A percentile compares a stretch with the other conserved stretches of the same genome.
Evolutionary conservation across 2,797 vertebrate species (phyloP).

Genomic region (Ataeniobius toweri): DNA sequence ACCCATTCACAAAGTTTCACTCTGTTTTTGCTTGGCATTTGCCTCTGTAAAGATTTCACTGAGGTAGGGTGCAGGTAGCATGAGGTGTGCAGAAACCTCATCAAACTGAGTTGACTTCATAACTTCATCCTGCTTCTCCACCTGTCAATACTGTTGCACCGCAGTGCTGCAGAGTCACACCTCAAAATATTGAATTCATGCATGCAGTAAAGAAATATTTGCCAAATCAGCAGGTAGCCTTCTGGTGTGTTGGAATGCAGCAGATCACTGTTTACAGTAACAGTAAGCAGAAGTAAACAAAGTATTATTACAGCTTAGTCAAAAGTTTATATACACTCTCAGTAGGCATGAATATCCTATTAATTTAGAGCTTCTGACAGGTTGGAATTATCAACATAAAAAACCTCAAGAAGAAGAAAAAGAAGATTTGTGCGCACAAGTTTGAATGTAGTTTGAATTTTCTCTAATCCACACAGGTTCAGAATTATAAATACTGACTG

Average conservation of each 20-base stretch:
- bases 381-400: constrained; percentile 5
- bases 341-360: neutral
- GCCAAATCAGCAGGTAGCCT: neutral
- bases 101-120: constrained; percentile 4
- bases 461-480: neutral
- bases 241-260: neutral
- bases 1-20: neutral
- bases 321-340: neutral
- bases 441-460: neutral
- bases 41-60: neutral
- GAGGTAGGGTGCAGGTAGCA: neutral
- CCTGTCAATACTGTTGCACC: neutral
- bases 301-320: neutral
- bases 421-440: neutral
- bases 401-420: constrained; percentile 7
- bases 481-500: neutral
- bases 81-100: neutral
- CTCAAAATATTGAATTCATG: constrained; percentile 26
- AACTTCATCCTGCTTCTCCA: neutral
- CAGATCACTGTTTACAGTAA: neutral
- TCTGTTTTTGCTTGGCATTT: neutral
- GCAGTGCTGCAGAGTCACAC: constrained; percentile 13
- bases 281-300: neutral
- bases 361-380: neutral
- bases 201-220: neutral